phyloP scores from a whole-genome alignment of 1,140 invertebrate genomes.

The Cyclina sinensis region DNA sequence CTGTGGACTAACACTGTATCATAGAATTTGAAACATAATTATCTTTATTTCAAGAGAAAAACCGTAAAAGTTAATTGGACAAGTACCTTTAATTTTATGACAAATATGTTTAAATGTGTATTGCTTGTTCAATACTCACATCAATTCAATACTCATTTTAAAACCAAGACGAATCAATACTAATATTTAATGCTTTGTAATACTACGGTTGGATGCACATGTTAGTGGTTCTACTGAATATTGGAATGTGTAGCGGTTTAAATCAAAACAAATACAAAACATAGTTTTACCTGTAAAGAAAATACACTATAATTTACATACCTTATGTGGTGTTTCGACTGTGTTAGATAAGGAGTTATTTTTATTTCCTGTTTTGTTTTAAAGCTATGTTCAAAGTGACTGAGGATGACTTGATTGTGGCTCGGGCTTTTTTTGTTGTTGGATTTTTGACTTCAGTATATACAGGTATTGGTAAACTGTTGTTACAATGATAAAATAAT shows the following conservation, averaged over 20 bases:
- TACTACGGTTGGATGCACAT: neutral
- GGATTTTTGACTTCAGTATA: neutral
- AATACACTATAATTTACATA: neutral
- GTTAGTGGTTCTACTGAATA: neutral
- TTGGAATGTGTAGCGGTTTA: conserved; percentile 8
- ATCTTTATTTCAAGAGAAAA: no score
- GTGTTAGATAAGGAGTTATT: neutral
- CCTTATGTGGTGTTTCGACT: neutral
- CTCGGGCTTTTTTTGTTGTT: neutral
- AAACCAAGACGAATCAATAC: no score
- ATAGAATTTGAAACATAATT: no score
- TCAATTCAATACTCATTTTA: no score
- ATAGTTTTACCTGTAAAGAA: neutral
- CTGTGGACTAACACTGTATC: no score
- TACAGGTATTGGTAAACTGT: neutral
- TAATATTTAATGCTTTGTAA: conserved; percentile 2
- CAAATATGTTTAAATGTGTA: neutral
- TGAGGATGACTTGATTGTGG: neutral
- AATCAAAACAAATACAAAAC: neutral
- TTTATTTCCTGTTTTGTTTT: neutral
- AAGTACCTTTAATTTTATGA: no score
- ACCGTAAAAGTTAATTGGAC: no score
- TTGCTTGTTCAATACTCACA: no score
- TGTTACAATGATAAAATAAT: no score
- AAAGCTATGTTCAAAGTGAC: neutral